These are phyloP conservation scores for Orius insidiosus DNA, from an alignment of 1,140 invertebrate species.

Conservation along the genomic window DNA sequence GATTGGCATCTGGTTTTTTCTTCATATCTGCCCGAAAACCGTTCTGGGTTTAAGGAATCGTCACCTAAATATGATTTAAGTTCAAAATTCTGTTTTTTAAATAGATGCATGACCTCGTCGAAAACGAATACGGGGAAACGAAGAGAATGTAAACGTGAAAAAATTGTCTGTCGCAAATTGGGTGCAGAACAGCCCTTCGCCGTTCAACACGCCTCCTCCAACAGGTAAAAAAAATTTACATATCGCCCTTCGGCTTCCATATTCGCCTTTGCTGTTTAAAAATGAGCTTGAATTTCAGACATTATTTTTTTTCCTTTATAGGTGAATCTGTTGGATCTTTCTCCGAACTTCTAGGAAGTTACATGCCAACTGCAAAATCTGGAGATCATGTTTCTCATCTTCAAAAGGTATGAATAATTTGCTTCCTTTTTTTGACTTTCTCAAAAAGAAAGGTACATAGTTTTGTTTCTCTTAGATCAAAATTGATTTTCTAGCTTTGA, in stretches of 20 bases:
- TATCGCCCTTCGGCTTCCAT: not conserved
- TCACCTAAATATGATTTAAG: too few relatives aligned
- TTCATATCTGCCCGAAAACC: too few relatives aligned
- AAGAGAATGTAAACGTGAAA: conserved; percentile 7
- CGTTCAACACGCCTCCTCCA: conserved; percentile 13
- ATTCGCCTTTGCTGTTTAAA: conserved; percentile 1
- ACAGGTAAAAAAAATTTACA: conserved; percentile 6
- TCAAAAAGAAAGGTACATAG: too few relatives aligned
- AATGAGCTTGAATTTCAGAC: not conserved
- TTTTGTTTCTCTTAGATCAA: too few relatives aligned
- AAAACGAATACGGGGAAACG: not conserved
- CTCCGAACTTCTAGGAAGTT: conserved; percentile 7
- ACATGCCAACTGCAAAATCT: conserved; percentile 9
- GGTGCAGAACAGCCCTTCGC: conserved; percentile 8
- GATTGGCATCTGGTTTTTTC: too few relatives aligned
- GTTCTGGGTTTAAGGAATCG: too few relatives aligned
- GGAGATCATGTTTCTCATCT: conserved; percentile 8
- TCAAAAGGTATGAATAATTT: not conserved
- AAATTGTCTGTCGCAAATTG: not conserved
- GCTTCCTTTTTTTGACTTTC: too few relatives aligned
- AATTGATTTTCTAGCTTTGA: too few relatives aligned
- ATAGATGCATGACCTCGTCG: conserved; percentile 5
- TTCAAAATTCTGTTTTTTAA: too few relatives aligned
- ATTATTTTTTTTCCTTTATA: conserved; percentile 4
- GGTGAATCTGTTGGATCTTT: conserved; percentile 14